These are phyloP conservation scores for Sturmia bella DNA, from an alignment of 2,888 invertebrate genomes.

Conservation along the genomic window DNA sequence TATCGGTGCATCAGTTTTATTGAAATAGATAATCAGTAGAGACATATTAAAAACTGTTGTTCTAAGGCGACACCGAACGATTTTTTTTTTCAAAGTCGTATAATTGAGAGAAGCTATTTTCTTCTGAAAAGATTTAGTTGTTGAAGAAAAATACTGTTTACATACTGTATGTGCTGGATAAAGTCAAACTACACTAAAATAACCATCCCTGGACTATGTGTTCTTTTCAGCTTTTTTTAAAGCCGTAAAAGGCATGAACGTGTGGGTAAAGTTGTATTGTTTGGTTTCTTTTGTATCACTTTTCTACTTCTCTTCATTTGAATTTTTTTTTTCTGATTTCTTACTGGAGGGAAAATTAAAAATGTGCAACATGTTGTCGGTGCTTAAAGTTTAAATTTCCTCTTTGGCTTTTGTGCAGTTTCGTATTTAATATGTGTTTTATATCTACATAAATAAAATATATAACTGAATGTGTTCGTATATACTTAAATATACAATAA, in stretches of 20 bases:
- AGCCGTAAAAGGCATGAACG: background rate
- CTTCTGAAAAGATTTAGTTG: too few species aligned
- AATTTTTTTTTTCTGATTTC: background rate
- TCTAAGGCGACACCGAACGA: too few species aligned
- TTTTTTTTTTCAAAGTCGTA: too few species aligned
- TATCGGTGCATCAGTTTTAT: too few species aligned
- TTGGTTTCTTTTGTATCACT: background rate
- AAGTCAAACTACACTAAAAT: too few species aligned
- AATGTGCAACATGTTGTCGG: conserved; percentile 68
- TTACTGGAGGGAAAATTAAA: conserved; percentile 59
- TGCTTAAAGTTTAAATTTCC: conserved; percentile 61
- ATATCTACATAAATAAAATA: background rate
- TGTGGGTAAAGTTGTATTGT: background rate
- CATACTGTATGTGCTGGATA: too few species aligned
- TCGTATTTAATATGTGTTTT: conserved; percentile 10
- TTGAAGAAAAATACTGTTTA: too few species aligned
- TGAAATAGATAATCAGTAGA: too few species aligned
- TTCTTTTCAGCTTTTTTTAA: conserved; percentile 11
- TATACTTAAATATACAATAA: background rate
- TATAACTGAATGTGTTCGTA: background rate
- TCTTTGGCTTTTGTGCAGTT: conserved; percentile 46
- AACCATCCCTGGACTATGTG: background rate
- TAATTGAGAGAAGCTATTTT: too few species aligned
- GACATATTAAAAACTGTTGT: too few species aligned
- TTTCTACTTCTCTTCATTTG: background rate